Evolutionary conservation across 2,797 vertebrate genomes (phyloP).

Genomic region (Mycteria americana): DNA sequence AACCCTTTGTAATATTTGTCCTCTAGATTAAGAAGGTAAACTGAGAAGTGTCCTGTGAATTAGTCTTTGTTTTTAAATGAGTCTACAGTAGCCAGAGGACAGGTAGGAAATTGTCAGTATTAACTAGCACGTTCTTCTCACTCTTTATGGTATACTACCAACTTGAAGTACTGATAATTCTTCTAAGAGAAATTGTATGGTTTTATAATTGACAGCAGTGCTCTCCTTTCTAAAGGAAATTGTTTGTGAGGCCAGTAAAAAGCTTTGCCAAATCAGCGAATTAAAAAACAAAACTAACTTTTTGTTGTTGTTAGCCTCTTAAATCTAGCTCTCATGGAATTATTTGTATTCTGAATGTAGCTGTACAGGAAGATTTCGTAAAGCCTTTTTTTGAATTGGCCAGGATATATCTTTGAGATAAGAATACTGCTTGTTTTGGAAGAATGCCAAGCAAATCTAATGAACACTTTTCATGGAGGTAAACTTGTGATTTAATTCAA

Average conservation of each 20-base stretch:
- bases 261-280: not conserved
- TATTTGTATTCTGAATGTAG: not conserved
- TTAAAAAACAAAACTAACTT: not conserved
- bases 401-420: not conserved
- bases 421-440: not conserved
- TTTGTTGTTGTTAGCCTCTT: not conserved
- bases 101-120: not conserved
- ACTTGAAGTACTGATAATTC: not conserved
- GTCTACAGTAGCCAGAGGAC: not conserved
- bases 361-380: not conserved
- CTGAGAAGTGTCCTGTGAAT: not conserved
- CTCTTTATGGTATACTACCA: not conserved
- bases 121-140: not conserved
- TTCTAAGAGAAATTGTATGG: not conserved
- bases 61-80: not conserved
- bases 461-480: not conserved
- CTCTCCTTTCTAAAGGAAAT: not conserved
- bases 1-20: not conserved
- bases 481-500: not conserved
- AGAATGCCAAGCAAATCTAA: not conserved
- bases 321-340: not conserved
- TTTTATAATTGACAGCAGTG: not conserved
- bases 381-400: not conserved
- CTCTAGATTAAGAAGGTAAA: not conserved
- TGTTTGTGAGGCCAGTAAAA: not conserved